These are phyloP conservation scores for Ctenodactylus gundi DNA, from an alignment of 2,113 vertebrate genomes.

Conservation along the genomic window DNA sequence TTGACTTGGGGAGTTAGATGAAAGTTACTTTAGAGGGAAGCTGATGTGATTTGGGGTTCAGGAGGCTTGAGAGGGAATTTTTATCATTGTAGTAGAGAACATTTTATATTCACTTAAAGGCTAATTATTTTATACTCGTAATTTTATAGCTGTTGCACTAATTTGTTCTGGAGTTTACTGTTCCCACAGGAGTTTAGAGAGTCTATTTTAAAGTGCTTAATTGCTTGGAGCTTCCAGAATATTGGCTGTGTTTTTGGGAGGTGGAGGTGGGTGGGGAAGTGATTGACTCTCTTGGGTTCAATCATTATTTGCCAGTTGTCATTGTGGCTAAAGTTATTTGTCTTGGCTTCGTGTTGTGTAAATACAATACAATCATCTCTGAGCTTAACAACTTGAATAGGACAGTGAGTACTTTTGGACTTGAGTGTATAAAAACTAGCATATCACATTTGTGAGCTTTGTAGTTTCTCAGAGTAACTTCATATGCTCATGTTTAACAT, in stretches of 20 bases:
- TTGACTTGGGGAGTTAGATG: background rate
- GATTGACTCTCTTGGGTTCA: conserved; percentile 17
- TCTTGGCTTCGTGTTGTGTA: conserved; percentile 42
- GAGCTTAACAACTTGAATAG: conserved; percentile 14
- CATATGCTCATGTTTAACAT: background rate
- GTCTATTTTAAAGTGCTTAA: conserved; percentile 30
- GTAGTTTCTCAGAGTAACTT: background rate
- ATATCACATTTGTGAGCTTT: background rate
- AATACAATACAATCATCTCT: background rate
- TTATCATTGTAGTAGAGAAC: conserved; percentile 1
- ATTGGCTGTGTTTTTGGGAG: background rate
- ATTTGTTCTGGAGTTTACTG: conserved; percentile 43
- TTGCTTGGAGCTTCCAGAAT: conserved; percentile 28
- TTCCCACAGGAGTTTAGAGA: background rate
- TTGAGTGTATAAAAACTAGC: background rate
- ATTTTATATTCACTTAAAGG: background rate
- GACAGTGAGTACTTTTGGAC: background rate
- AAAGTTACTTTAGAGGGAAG: background rate
- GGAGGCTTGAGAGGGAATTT: background rate
- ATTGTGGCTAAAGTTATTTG: conserved; percentile 8
- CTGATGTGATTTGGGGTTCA: background rate
- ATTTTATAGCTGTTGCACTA: conserved; percentile 22
- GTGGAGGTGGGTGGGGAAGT: background rate
- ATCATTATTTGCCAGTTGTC: conserved; percentile 27
- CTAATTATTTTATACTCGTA: conserved; percentile 34